A percentile compares a stretch with the other conserved stretches of the same genome.
These are phyloP conservation scores for Aselliscus stoliczkanus DNA, from an alignment of 2,797 vertebrate species.

Conservation along the genomic window DNA sequence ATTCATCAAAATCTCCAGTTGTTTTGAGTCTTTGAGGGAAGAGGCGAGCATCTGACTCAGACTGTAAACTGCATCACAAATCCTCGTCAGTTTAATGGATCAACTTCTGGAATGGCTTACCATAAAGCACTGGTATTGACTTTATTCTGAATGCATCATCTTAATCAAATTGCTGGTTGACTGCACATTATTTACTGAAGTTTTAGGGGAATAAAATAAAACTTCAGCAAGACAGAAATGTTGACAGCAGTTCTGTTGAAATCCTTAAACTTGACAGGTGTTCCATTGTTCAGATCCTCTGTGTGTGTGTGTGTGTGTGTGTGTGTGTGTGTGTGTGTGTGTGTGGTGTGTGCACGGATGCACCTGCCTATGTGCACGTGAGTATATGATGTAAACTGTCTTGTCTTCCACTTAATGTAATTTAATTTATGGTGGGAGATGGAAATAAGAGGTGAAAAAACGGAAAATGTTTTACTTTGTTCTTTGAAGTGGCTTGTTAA, in stretches of 20 bases:
- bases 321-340: neutral
- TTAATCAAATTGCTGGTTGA: constrained; percentile 62
- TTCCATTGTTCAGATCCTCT: neutral
- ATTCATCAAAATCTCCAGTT: neutral
- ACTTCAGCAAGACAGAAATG: constrained; percentile 12
- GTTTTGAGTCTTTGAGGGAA: neutral
- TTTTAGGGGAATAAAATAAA: constrained; percentile 58
- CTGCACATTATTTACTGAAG: constrained; percentile 62
- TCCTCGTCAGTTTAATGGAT: neutral
- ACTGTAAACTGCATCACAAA: constrained; percentile 27
- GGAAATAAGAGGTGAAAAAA: neutral
- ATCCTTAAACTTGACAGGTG: neutral
- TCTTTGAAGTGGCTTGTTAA: neutral
- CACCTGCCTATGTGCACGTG: accelerated
- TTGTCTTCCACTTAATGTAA: neutral
- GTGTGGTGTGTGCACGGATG: accelerated
- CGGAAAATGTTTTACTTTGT: neutral
- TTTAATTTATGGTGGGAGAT: neutral
- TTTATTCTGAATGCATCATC: constrained; percentile 34
- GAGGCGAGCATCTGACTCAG: neutral
- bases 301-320: neutral
- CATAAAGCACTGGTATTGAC: constrained; percentile 42
- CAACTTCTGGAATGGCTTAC: neutral
- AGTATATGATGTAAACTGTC: neutral
- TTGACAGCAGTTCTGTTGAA: constrained; percentile 13